phyloP scores from a whole-genome alignment of 2,113 vertebrate species.

The Burhinus bistriatus region DNA sequence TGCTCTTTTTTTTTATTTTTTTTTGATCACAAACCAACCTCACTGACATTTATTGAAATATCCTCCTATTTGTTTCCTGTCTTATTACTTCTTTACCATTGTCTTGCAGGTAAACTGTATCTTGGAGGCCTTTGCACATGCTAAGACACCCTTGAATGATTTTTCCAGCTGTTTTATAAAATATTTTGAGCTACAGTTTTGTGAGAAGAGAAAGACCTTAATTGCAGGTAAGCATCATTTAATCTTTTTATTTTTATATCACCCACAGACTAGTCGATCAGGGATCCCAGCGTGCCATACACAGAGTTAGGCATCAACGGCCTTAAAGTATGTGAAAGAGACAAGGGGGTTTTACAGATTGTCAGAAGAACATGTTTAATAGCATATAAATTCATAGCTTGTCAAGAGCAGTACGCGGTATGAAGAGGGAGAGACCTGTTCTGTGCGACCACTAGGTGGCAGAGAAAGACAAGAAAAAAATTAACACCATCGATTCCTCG shows the following conservation, averaged over 20 bases:
- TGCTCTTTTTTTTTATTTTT: fast-evolving
- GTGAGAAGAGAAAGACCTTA: conserved; percentile 79
- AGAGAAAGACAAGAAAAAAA: not conserved
- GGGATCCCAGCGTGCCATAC: not conserved
- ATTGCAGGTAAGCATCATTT: conserved; percentile 77
- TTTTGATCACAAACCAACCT: not conserved
- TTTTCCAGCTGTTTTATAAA: conserved; percentile 90
- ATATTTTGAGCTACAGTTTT: conserved; percentile 87
- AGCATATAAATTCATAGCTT: fast-evolving
- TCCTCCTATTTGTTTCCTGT: not conserved
- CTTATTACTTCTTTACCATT: not conserved
- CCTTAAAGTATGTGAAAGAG: not conserved
- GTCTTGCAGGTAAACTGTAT: conserved; percentile 81
- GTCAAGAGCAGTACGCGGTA: fast-evolving
- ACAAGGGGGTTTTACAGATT: fast-evolving
- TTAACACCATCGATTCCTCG: fast-evolving
- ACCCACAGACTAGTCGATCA: not conserved
- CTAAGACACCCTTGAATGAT: conserved; percentile 84
- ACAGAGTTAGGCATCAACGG: not conserved
- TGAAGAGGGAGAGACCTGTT: not conserved
- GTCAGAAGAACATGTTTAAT: not conserved
- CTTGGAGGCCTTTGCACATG: conserved; percentile 92
- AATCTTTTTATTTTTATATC: not conserved
- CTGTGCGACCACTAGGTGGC: not conserved
- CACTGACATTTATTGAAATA: not conserved